Conservation (phyloP, 2,888 invertebrate genomes). For the Prosapia bicincta region DNA sequence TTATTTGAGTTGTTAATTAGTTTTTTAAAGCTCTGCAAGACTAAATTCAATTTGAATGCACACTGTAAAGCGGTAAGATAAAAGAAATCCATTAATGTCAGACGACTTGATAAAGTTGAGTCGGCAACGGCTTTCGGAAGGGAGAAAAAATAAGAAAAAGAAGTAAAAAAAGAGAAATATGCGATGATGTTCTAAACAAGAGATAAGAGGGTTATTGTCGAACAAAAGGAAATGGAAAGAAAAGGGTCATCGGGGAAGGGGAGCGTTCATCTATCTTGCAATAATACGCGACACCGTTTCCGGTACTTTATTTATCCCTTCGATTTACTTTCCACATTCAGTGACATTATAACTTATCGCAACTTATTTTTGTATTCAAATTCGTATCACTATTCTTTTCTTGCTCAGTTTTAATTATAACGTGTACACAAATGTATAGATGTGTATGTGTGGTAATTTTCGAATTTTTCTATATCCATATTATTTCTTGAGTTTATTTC, state of each 20-base stretch:
- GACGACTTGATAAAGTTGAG: neutral
- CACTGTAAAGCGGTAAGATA: neutral
- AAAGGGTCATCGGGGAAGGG: neutral
- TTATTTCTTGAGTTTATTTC: no score
- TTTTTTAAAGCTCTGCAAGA: no score
- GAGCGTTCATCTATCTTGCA: neutral
- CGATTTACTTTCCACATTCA: neutral
- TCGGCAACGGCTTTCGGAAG: neutral
- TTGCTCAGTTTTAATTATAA: no score
- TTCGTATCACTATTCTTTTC: no score
- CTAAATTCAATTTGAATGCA: no score
- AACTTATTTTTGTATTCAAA: no score
- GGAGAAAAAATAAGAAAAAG: no score
- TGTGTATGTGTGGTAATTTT: no score
- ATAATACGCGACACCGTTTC: neutral
- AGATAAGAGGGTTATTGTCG: slow-evolving; percentile 2
- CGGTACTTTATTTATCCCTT: neutral
- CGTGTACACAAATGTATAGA: no score
- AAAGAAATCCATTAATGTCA: neutral
- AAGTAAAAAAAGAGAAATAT: neutral
- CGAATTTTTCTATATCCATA: no score
- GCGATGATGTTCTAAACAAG: neutral
- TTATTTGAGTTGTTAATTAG: no score
- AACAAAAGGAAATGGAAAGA: slow-evolving; percentile 2
- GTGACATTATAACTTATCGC: no score